Evolutionary conservation across 2,888 invertebrate species (phyloP).

Genomic region (Lasioglossum calceatum): DNA sequence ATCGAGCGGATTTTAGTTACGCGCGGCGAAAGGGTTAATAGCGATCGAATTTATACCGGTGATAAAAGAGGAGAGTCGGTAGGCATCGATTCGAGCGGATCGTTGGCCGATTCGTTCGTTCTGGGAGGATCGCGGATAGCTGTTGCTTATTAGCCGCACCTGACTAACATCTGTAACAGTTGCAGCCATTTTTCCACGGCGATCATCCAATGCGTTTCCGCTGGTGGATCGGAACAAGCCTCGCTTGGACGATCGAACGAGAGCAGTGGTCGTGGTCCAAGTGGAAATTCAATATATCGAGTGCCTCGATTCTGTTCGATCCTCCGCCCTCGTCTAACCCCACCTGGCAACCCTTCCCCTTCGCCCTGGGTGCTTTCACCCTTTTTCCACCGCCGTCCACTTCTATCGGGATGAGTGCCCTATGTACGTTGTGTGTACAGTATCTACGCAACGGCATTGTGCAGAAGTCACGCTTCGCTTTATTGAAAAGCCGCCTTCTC

Average conservation of each 20-base stretch:
- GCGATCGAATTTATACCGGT: neutral
- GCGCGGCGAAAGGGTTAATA: neutral
- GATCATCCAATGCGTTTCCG: constrained; percentile 36
- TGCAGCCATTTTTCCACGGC: constrained; percentile 39
- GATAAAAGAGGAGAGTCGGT: neutral
- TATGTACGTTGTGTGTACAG: constrained; percentile 44
- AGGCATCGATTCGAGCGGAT: neutral
- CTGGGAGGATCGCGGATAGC: neutral
- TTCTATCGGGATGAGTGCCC: constrained; percentile 55
- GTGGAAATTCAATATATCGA: constrained; percentile 71
- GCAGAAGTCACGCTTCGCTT: constrained; percentile 63
- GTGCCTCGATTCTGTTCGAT: constrained; percentile 47
- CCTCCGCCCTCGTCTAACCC: neutral
- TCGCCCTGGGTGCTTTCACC: constrained; percentile 9
- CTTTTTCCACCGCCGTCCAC: constrained; percentile 17
- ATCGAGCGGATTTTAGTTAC: neutral
- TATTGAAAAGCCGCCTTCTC: constrained; percentile 69
- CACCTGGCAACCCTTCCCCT: neutral
- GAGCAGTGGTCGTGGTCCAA: constrained; percentile 54
- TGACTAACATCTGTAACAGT: constrained; percentile 28
- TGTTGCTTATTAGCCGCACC: constrained; percentile 47
- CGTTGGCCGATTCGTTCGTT: neutral
- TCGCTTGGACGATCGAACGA: constrained; percentile 37
- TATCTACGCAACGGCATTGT: constrained; percentile 56
- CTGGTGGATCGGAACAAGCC: constrained; percentile 30